These are phyloP conservation scores for Drosophila nebulosa DNA, from an alignment of 1,140 invertebrate genomes.

Conservation along the genomic window DNA sequence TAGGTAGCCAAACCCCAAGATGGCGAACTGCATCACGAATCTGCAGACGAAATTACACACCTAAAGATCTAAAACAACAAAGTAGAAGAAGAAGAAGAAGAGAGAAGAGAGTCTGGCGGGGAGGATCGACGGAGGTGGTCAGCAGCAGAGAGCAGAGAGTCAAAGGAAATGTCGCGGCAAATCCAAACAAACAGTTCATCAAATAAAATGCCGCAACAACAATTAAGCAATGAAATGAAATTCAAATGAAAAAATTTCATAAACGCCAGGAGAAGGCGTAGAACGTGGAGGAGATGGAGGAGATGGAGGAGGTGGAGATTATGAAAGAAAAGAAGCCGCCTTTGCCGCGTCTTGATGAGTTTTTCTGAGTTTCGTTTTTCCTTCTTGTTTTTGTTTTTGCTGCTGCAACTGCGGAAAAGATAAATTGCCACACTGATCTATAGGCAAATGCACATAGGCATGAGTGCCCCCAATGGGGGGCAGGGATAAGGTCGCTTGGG, in stretches of 20 bases:
- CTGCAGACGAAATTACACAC: constrained; percentile 40
- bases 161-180: constrained; percentile 72
- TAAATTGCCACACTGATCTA: constrained; percentile 73
- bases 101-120: neutral
- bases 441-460: constrained; percentile 63
- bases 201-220: constrained; percentile 59
- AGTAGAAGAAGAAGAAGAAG: neutral
- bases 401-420: constrained; percentile 77
- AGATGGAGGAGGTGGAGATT: constrained; percentile 37
- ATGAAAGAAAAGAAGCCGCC: constrained; percentile 73
- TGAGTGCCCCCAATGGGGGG: neutral
- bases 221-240: constrained; percentile 71
- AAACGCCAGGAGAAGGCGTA: constrained; percentile 42
- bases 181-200: constrained; percentile 78
- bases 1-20: constrained; percentile 62
- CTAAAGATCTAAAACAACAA: constrained; percentile 11
- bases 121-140: neutral
- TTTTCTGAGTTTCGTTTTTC: constrained; percentile 13
- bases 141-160: constrained; percentile 2
- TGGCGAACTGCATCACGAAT: constrained; percentile 57
- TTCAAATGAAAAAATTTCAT: constrained; percentile 68
- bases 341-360: constrained; percentile 56
- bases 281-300: constrained; percentile 21
- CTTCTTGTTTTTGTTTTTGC: neutral
- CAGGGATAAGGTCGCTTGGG: too few relatives aligned